Percentiles rank a stretch among this genome's conserved stretches.
Conservation (phyloP, 2,797 vertebrate species). For the Morelia viridis region DNA sequence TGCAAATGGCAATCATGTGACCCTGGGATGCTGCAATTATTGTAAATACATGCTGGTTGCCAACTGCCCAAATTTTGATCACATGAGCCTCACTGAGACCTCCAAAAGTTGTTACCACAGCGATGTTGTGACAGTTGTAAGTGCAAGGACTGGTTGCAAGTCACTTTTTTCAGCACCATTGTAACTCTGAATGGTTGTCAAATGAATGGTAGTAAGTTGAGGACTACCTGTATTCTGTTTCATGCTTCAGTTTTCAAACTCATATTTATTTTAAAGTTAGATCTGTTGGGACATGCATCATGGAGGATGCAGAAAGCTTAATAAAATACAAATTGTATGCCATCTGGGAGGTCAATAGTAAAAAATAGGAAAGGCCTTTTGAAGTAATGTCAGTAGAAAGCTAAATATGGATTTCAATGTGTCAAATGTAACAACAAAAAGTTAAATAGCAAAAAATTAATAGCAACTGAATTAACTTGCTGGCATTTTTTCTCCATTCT, state of each 20-base stretch:
- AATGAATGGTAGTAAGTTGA: too few relatives aligned
- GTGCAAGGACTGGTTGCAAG: too few relatives aligned
- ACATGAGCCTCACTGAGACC: too few relatives aligned
- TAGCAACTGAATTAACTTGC: background rate
- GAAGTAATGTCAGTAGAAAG: background rate
- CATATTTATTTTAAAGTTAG: background rate
- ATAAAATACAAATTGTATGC: background rate
- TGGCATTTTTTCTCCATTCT: background rate
- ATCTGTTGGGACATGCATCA: background rate
- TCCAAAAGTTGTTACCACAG: too few relatives aligned
- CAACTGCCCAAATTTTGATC: too few relatives aligned
- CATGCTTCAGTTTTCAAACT: background rate
- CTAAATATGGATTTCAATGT: background rate
- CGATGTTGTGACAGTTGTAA: too few relatives aligned
- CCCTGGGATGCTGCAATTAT: too few relatives aligned
- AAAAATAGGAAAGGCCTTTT: background rate
- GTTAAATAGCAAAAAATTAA: background rate
- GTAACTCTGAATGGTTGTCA: too few relatives aligned
- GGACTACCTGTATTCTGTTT: background rate
- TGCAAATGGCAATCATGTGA: too few relatives aligned
- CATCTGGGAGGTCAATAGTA: background rate
- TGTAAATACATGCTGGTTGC: too few relatives aligned
- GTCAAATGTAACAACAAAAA: background rate
- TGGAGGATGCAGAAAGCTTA: background rate
- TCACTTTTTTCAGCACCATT: too few relatives aligned